Base-by-base conservation (phyloP, 1,140 invertebrate species). In the Nomia melanderi region DNA sequence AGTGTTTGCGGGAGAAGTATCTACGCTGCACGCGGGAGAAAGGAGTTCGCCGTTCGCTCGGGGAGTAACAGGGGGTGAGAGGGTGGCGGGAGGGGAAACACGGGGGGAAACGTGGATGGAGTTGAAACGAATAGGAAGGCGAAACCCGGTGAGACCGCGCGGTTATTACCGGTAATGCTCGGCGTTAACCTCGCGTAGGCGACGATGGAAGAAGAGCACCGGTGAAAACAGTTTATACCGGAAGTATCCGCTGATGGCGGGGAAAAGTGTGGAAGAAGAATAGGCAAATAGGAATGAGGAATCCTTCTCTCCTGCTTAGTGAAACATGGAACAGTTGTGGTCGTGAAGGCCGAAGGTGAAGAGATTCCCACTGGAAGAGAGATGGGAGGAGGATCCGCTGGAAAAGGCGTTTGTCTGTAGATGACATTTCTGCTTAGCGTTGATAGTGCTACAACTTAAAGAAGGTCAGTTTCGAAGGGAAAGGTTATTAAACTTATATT, bases 131-230 rank as follows among this genome's bases (percentile, higher is more conserved):
- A 69, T 66, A 67, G 62, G 54, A 78, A 84, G 56, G 50, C 11
- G 27, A 84, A 73, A 77, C 69, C 14, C 53, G 69, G 59, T 69
- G 70, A 82, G 59, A 67, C 23, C 56, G 56, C 80, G 41, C 33
- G 33, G 50, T 85, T 84, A 84, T 82, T 85, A 77, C 50, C 56
- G 64, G 27, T 85, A 82, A 82, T 85, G 47, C 83, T 53, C 67
- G 47, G 29, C 50, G 69, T 86, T 82, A 56, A 67, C 47, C 31
- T 54, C n/a, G 76, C 53, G 75, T 79, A 50, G 66, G 71, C 60
- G 66, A 66, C 41, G 72, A 79, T 70, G 41, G 36, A 82, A 69
- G 27, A 44, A 44, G 76, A 78, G 59, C 64, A 57, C 41, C n/a
- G 25, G 50, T 54, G 11, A 1, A 41, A 41, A 41, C 23, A 3